Evolutionary conservation across 2,113 vertebrate species (phyloP).

Genomic region (Mungos mungo): DNA sequence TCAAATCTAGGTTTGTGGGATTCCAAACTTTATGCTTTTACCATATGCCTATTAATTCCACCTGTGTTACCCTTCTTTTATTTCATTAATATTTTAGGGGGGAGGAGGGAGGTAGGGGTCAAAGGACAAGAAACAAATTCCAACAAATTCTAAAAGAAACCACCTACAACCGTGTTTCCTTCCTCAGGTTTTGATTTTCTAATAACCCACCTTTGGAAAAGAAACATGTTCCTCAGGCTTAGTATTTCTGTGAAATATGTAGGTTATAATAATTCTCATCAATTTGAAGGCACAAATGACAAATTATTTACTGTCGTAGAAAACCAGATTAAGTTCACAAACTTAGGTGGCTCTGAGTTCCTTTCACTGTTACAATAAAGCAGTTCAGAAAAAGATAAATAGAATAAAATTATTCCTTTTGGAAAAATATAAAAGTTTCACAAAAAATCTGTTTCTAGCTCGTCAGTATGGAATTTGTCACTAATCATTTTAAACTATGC

Average conservation of each 20-base stretch:
- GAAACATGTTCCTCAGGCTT: neutral
- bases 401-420: slow-evolving; percentile 79
- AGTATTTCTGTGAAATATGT: neutral
- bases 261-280: slow-evolving; percentile 44
- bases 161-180: neutral
- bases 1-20: neutral
- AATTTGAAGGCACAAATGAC: slow-evolving; percentile 27
- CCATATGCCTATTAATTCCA: neutral
- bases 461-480: slow-evolving; percentile 96
- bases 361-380: slow-evolving; percentile 55
- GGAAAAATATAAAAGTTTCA: slow-evolving; percentile 83
- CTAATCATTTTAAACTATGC: slow-evolving; percentile 99
- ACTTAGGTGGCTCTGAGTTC: neutral
- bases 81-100: neutral
- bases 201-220: neutral
- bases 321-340: slow-evolving; percentile 58
- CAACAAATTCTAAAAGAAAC: neutral
- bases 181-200: neutral
- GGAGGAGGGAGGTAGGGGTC: no score
- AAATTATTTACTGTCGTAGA: slow-evolving; percentile 54
- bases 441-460: slow-evolving; percentile 88
- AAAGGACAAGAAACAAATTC: neutral
- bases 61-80: neutral
- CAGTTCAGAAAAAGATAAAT: slow-evolving; percentile 78
- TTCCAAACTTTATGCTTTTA: neutral